Evolutionary conservation across 2,888 invertebrate species (phyloP).

Genomic region (Gasteruption jaculator): DNA sequence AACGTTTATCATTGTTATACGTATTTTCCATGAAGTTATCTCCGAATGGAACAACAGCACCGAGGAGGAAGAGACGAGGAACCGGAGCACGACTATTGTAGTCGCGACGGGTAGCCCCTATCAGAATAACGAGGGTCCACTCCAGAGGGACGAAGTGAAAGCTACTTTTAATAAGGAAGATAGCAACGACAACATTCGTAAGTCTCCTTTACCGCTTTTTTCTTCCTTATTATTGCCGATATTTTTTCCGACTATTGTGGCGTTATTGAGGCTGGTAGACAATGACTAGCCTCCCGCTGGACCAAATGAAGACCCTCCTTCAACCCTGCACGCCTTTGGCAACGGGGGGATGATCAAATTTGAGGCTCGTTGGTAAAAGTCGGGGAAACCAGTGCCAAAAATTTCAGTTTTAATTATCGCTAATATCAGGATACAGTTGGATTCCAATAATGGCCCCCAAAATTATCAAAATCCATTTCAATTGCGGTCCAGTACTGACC

Average conservation of each 20-base stretch:
- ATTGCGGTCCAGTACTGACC: not conserved
- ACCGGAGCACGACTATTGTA: constrained; percentile 44
- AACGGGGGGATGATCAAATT: too few species aligned
- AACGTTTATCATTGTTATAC: too few species aligned
- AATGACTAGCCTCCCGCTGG: too few species aligned
- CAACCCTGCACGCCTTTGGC: too few species aligned
- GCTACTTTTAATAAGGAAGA: constrained; percentile 58
- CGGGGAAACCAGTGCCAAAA: too few species aligned
- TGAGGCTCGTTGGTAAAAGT: too few species aligned
- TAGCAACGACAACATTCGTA: constrained; percentile 49
- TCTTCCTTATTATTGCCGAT: constrained; percentile 14
- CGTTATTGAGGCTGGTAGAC: too few species aligned
- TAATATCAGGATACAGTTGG: too few species aligned
- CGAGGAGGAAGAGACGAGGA: constrained; percentile 57
- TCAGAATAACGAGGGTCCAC: constrained; percentile 60
- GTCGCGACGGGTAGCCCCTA: constrained; percentile 52
- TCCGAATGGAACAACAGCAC: constrained; percentile 62
- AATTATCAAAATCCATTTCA: not conserved
- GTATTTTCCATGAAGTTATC: constrained; percentile 34
- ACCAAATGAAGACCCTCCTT: too few species aligned
- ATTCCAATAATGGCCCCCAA: too few species aligned
- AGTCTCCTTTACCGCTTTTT: constrained; percentile 31
- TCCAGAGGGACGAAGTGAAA: constrained; percentile 68
- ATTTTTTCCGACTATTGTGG: constrained; percentile 24
- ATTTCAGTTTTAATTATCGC: too few species aligned